Evolutionary conservation across 2,113 vertebrate genomes (phyloP).

Genomic region (Seriola dumerili): DNA sequence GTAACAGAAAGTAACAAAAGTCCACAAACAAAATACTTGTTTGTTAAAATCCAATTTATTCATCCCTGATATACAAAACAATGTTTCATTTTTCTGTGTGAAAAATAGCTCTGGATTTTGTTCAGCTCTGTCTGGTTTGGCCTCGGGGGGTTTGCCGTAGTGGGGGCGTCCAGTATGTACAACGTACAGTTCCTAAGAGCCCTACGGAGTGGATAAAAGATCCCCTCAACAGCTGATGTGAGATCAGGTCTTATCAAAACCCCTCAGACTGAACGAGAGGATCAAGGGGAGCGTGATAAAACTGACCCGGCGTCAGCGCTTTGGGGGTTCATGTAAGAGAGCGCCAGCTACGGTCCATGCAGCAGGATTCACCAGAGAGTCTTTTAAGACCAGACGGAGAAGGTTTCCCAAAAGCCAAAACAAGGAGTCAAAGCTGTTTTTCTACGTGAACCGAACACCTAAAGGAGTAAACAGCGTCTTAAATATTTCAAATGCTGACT

Average conservation of each 20-base stretch:
- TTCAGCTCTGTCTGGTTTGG: constrained; percentile 54
- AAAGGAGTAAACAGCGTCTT: constrained; percentile 30
- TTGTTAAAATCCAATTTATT: constrained; percentile 87
- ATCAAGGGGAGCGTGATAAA: constrained; percentile 28
- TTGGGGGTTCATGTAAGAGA: constrained; percentile 8
- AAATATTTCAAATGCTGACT: constrained; percentile 14
- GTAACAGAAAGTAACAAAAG: not conserved
- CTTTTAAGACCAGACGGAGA: constrained; percentile 20
- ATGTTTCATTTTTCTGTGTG: constrained; percentile 62
- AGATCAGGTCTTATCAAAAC: constrained; percentile 46
- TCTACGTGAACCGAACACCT: not conserved
- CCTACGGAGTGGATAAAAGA: constrained; percentile 46
- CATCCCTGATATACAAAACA: constrained; percentile 84
- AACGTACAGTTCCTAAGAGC: constrained; percentile 46
- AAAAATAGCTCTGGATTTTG: constrained; percentile 77
- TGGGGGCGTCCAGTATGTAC: constrained; percentile 43
- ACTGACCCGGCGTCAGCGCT: constrained; percentile 13
- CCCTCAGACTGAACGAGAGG: constrained; percentile 38
- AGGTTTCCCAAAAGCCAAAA: constrained; percentile 53
- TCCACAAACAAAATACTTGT: constrained; percentile 1
- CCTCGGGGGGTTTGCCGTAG: constrained; percentile 10
- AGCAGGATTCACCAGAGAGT: constrained; percentile 40
- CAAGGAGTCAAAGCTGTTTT: not conserved
- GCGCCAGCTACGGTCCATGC: constrained; percentile 38
- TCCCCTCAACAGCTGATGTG: constrained; percentile 44